Base-by-base conservation (phyloP, 64 coral and sea anemone genomes). In the Montipora sp. region DNA sequence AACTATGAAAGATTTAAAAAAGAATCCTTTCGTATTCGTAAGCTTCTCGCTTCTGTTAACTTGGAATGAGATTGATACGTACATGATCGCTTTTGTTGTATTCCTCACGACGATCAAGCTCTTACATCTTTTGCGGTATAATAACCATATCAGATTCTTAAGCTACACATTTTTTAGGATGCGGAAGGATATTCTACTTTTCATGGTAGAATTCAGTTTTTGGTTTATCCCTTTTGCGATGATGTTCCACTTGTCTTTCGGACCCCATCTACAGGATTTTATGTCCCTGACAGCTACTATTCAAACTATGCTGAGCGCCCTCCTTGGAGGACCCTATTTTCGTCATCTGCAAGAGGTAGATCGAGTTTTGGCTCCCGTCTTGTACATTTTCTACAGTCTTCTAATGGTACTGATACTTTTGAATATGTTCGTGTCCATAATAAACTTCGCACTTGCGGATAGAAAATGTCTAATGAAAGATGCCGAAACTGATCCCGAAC, bases 171-270 rank as follows among this genome's bases (percentile, higher is more conserved):
- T 92, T 87, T 59, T 81, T 60, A 92, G 75, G 22, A 86, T 92
- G 58, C 9, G 80, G 3, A 20, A 65, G 51, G 69, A 71, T 47
- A 92, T 92, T 75, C 21, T 75, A 48, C 48, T 73, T 0, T 92
- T 92, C 63, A 92, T 87, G 82, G 57, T 92, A 6, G 69, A 92
- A 47, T 92, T 92, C 57, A 10, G 23, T 9, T 18, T 92, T 5
- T 92, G 90, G 90, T 87, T 92, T 75, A 23, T 83, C 7, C 90
- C 90, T 5, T 92, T 92, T 51, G 90, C 87, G n/a, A 18, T 87
- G 0, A 19, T 58, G 51, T 6, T 44, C 23, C 75, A 92, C 51
- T 19, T 92, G 2, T 27, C 60, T 5, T 92, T 92, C 44, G 81
- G 90, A 2, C 4, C 81, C 27, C 9, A 92, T 63, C 21, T 92